Base-by-base conservation (phyloP, 2,113 vertebrate genomes). In the Semicossyphus pulcher region DNA sequence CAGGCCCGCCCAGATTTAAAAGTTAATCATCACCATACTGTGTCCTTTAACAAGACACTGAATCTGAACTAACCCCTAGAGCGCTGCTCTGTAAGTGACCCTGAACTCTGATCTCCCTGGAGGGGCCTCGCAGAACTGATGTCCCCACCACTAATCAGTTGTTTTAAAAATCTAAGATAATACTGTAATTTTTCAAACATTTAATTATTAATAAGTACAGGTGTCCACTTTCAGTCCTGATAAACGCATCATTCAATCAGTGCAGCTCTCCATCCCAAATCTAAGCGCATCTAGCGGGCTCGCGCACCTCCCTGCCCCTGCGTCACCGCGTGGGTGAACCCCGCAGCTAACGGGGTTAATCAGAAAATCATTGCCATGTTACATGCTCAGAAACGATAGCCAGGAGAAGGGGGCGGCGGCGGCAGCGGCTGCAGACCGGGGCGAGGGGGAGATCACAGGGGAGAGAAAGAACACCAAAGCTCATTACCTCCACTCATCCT, bases 401-500 rank as follows among this genome's bases (percentile, higher is more conserved):
- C 12, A 21, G 54, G 80, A n/a, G n/a, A n/a, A n/a, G n/a, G n/a
- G n/a, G n/a, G n/a, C n/a, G n/a, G n/a, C n/a, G 73, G 83, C 78
- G 25, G 54, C 72, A 71, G 0, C 14, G 37, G 25, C 28, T 56
- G 54, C 54, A 77, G 54, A 68, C 31, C 15, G 62, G 64, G 45
- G 61, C 14, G 36, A 80, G 83, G 60, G 58, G 48, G 66, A n/a
- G 74, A 75, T 85, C 84, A 75, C 21, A 63, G 86, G 64, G 78
- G 84, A 87, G 1, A 32, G 44, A 84, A 73, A 84, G 81, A 72
- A 82, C 84, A 85, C 76, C 64, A 44, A 81, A 91, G 86, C 89
- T 92, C 89, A 91, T 92, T 94, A 93, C 81, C 88, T 91, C 90
- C 91, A 91, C 81, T 91, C 94, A 94, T 85, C 92, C 87, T 45